phyloP scores from a whole-genome alignment of 2,888 invertebrate species.

The Lasiommata megera region DNA sequence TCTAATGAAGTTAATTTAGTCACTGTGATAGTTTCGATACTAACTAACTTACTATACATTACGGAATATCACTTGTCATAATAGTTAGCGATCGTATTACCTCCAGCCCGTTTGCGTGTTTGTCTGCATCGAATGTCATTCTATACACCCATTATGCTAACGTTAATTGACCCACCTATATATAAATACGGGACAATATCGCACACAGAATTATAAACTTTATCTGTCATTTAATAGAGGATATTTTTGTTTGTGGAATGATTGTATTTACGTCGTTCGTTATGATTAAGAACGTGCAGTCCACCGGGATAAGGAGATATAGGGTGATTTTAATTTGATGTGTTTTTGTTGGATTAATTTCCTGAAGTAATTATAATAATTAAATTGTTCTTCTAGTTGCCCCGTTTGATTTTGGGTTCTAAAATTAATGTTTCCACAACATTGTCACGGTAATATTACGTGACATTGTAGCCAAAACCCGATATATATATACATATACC shows the following conservation, averaged over 20 bases:
- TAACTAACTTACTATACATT: slow-evolving; percentile 2
- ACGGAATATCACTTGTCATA: slow-evolving; percentile 27
- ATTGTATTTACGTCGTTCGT: not conserved
- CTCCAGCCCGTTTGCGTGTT: slow-evolving; percentile 11
- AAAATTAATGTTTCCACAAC: no score
- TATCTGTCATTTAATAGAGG: not conserved
- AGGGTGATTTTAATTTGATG: slow-evolving; percentile 43
- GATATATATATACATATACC: no score
- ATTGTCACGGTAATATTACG: no score
- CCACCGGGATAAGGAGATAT: slow-evolving; percentile 47
- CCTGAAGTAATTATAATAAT: slow-evolving; percentile 15
- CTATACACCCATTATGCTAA: slow-evolving; percentile 21
- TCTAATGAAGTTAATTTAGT: no score
- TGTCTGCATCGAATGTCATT: slow-evolving; percentile 20
- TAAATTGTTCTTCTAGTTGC: no score
- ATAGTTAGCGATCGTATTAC: slow-evolving; percentile 23
- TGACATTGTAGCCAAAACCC: no score
- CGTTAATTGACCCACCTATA: slow-evolving; percentile 20
- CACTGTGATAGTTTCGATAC: no score
- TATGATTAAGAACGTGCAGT: slow-evolving; percentile 43
- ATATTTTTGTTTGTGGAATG: not conserved
- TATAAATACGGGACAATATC: not conserved
- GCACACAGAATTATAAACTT: not conserved
- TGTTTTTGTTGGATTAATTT: not conserved
- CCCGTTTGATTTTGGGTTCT: no score